Evolutionary conservation across 2,113 vertebrate genomes (phyloP).

Genomic region (Zosterops pallidus): DNA sequence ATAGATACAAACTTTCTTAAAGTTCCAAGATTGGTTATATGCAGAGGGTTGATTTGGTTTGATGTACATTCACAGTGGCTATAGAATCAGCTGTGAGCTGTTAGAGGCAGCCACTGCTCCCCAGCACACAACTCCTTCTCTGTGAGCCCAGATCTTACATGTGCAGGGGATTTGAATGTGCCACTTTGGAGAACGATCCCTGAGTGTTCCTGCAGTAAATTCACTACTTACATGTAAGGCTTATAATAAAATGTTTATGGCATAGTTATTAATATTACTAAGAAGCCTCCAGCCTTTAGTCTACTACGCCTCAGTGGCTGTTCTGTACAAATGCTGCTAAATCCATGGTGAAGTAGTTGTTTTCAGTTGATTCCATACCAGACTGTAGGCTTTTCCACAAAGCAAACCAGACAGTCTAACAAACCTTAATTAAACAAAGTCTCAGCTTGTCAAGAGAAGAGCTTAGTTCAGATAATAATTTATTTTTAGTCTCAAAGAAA

Average conservation of each 20-base stretch:
- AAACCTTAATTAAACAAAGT: conserved; percentile 57
- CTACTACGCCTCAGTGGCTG: background rate
- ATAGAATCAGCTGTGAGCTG: background rate
- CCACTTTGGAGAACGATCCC: background rate
- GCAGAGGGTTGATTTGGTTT: background rate
- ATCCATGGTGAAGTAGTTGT: background rate
- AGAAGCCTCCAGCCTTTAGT: background rate
- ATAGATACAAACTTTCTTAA: background rate
- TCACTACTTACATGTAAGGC: background rate
- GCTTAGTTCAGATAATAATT: conserved; percentile 46
- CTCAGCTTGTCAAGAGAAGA: conserved; percentile 26
- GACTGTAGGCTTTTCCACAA: conserved; percentile 27
- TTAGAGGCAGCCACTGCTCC: background rate
- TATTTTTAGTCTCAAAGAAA: conserved; percentile 26
- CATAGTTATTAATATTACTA: background rate
- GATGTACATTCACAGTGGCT: background rate
- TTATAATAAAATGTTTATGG: background rate
- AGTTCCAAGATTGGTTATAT: background rate
- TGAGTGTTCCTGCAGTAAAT: background rate
- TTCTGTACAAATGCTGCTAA: background rate
- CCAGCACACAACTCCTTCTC: background rate
- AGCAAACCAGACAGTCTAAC: conserved; percentile 50
- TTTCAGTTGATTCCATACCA: conserved; percentile 21
- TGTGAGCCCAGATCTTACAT: background rate
- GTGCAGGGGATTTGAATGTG: background rate